Evolutionary conservation across 2,797 vertebrate genomes (phyloP), one percentile per base, ranked within the genome.

Genomic region (Eulemur albifrons): DNA sequence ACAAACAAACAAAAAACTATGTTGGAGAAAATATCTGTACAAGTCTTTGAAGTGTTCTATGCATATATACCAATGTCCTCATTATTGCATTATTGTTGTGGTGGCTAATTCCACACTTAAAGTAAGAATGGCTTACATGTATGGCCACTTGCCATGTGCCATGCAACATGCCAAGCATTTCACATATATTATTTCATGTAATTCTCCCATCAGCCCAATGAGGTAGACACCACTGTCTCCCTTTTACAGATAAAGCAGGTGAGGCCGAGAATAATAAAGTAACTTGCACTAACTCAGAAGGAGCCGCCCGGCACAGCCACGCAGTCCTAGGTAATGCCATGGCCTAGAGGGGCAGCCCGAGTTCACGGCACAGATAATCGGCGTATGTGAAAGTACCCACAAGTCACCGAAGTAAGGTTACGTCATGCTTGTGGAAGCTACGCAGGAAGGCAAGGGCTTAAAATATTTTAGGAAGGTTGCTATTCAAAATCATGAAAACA

Each of bases 401-500:
- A 57, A 21, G 52, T 40, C 72, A 15, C 84, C 54, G 32, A 61
- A 52, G 38, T 48, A 65, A 82, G 65, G n/a, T 59, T 54, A 35
- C 72, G 32, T 35, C 32, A 32, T 61, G 52, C 38, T 88, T 54
- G 0, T 7, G 35, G 38, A 84, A 76, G 69, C 65, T 15, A 43
- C 52, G 88, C 18, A 89, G 48, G 79, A 83, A 92, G 73, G 40
- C n/a, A 50, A 90, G 81, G 54, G 54, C 54, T 80, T 48, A 90
- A 92, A 79, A 81, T 81, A 75, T 80, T 88, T 76, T 30, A n/a
- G 65, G 84, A 81, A 88, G 67, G 82, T 35, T 15, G 32, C 27
- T 88, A 59, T 32, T 85, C 73, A 40, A 70, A 85, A 50, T 79
- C 65, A 80, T n/a, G 25, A 79, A 91, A 93, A 89, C 35, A 88